These are phyloP conservation scores for Pseudomyrmex pallidus DNA, from an alignment of 1,140 invertebrate species.

Conservation along the genomic window DNA sequence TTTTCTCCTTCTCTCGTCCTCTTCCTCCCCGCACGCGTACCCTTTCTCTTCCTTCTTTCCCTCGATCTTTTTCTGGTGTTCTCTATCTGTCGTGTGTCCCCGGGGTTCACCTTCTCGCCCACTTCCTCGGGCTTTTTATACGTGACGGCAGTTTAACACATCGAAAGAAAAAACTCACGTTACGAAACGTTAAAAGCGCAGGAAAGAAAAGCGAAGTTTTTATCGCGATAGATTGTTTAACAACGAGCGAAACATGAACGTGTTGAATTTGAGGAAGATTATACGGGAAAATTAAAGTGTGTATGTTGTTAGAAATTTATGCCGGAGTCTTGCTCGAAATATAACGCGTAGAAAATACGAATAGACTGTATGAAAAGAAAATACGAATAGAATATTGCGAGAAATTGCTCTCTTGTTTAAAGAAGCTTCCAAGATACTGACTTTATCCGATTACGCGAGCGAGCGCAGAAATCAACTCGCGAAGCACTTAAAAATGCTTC, in stretches of 20 bases:
- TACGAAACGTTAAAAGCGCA: not conserved
- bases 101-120: constrained; percentile 3
- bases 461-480: not conserved
- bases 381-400: no score
- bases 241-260: not conserved
- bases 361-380: no score
- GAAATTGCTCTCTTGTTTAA: no score
- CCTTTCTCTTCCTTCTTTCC: constrained; percentile 56
- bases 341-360: no score
- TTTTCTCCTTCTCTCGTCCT: constrained; percentile 33
- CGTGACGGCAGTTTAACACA: constrained; percentile 26
- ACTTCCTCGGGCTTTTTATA: constrained; percentile 22
- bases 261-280: not conserved
- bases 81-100: constrained; percentile 11
- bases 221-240: not conserved
- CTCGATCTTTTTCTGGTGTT: constrained; percentile 23
- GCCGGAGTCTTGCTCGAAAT: not conserved
- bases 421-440: no score
- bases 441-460: not conserved
- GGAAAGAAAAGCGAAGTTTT: not conserved
- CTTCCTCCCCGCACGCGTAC: constrained; percentile 48
- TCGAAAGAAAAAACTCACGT: constrained; percentile 16
- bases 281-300: no score
- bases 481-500: not conserved
- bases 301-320: no score